A percentile compares a stretch with the other conserved stretches of the same genome.
These are phyloP conservation scores for Ascaphus truei DNA, from an alignment of 2,113 vertebrate genomes.

Conservation along the genomic window DNA sequence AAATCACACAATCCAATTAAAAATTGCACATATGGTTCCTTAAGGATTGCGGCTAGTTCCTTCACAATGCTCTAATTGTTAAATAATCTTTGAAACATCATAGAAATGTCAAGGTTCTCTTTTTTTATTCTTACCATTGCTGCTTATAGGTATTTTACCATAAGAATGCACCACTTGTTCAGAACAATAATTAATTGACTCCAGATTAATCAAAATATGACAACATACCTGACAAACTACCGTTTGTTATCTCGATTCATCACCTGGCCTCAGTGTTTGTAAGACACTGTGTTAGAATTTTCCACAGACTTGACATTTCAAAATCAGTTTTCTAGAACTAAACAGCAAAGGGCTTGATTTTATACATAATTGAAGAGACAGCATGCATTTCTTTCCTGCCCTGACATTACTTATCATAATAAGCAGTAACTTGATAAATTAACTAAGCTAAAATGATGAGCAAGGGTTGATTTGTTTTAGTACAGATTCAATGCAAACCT, in stretches of 20 bases:
- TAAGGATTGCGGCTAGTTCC: too few relatives aligned
- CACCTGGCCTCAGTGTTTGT: conserved; percentile 3
- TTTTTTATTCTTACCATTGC: too few relatives aligned
- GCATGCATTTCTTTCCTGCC: conserved; percentile 40
- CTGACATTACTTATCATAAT: conserved; percentile 51
- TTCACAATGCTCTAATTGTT: too few relatives aligned
- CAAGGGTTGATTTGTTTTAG: not conserved
- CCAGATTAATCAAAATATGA: conserved; percentile 13
- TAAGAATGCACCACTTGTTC: too few relatives aligned
- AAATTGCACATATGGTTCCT: too few relatives aligned
- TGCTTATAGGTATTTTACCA: too few relatives aligned
- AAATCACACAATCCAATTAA: too few relatives aligned
- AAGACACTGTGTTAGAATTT: conserved; percentile 37
- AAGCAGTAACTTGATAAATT: conserved; percentile 50
- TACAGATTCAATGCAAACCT: conserved; percentile 3
- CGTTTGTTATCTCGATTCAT: conserved; percentile 16
- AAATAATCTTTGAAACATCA: too few relatives aligned
- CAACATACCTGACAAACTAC: not conserved
- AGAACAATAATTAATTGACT: not conserved
- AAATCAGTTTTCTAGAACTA: conserved; percentile 40
- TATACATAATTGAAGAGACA: conserved; percentile 49
- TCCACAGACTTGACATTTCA: conserved; percentile 39
- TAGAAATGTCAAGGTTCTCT: too few relatives aligned
- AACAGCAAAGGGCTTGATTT: conserved; percentile 47
- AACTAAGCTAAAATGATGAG: conserved; percentile 41